Percentiles rank a stretch among this genome's conserved stretches.
These are phyloP conservation scores for Lucilia cuprina DNA, from an alignment of 1,140 invertebrate genomes.

Conservation along the genomic window DNA sequence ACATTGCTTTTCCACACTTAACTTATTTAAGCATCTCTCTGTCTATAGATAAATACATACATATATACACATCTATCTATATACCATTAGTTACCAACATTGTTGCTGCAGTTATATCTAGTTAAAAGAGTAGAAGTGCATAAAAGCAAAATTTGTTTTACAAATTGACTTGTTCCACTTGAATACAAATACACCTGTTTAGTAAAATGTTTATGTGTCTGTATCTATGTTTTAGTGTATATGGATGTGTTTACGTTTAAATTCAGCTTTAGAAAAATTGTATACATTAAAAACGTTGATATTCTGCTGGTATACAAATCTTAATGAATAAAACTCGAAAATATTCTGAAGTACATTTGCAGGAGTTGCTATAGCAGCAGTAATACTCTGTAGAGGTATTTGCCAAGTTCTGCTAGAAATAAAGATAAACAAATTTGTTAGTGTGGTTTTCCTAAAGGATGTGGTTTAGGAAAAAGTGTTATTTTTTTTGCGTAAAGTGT, in stretches of 20 bases:
- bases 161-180: constrained; percentile 14
- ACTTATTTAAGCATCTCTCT: not conserved
- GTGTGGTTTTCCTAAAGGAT: not conserved
- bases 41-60: not conserved
- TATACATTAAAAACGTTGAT: not conserved
- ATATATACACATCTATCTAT: no score
- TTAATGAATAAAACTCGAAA: not conserved
- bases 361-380: not conserved
- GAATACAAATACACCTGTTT: constrained; percentile 17
- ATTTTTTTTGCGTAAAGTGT: not conserved
- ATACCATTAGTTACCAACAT: not conserved
- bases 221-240: not conserved
- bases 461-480: not conserved
- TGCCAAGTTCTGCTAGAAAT: not conserved
- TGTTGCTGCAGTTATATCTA: not conserved
- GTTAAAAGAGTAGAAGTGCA: not conserved
- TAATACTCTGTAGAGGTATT: not conserved
- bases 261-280: not conserved
- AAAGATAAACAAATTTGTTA: not conserved
- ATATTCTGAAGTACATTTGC: not conserved
- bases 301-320: not conserved
- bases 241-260: not conserved
- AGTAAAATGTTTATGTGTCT: not conserved
- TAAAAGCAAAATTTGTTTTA: constrained; percentile 12
- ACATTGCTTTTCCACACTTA: not conserved